Evolutionary conservation across 2,888 invertebrate genomes (phyloP), one percentile per base, ranked within the genome.

Genomic region (Stenurella melanura): DNA sequence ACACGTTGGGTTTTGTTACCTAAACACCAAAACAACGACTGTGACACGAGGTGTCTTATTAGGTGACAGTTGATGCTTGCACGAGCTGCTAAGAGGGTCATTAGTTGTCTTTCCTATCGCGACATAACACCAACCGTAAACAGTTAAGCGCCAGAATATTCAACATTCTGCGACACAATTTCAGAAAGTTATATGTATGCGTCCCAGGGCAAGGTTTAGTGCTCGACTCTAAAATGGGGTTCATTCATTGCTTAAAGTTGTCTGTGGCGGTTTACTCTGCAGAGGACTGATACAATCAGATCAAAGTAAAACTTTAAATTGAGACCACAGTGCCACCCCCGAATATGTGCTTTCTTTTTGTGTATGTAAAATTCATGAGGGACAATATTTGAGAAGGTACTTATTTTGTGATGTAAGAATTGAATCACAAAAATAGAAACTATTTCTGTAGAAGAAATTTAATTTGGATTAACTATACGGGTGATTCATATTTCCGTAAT

Each of bases 1-100:
- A 88, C 88, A 88, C 85, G 84, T 80, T 82, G 80, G 83, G 87
- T 87, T 87, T 87, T 88, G 88, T 89, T 87, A 87, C 86, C 85
- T 87, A 88, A 88, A 88, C 86, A 86, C 86, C 86, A 83, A 85
- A 85, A 85, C 87, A 87, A 84, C 85, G 82, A 85, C 83, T 84
- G 84, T 85, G 86, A 87, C 86, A 85, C 80, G 82, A 84, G 83
- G 83, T 83, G 85, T 87, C 85, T 84, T 82, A 78, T 78, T 76
- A 79, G 79, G 78, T 85, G 86, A 85, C 85, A 85, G 84, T 85
- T 84, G 84, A 86, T 84, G 84, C 83, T 84, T 85, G 80, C 81
- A 81, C 83, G 82, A 83, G 78, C 74, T 80, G 78, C 79, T 74
- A 74, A 78, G 79, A 79, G 82, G 82, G 84, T 80, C 84, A 84